Evolutionary conservation across 2,113 vertebrate genomes (phyloP).

Genomic region (Ctenodactylus gundi): DNA sequence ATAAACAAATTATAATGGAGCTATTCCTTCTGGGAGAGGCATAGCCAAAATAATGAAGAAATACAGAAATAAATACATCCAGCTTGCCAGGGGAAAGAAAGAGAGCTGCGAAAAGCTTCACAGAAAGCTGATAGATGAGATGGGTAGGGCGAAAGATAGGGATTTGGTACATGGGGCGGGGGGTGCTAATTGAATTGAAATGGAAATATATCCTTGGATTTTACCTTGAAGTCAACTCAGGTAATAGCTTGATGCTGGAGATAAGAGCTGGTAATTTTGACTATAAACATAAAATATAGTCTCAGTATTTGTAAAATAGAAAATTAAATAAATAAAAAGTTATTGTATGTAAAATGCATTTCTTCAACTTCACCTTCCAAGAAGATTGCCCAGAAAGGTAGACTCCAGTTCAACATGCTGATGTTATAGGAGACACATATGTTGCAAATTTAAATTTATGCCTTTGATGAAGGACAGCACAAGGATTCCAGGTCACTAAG

Average conservation of each 20-base stretch:
- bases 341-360: not conserved
- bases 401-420: not conserved
- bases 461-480: not conserved
- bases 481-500: not conserved
- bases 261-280: not conserved
- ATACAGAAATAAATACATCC: not conserved
- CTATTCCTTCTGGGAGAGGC: not conserved
- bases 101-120: not conserved
- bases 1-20: not conserved
- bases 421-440: not conserved
- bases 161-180: not conserved
- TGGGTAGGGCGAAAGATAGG: not conserved
- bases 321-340: too few relatives aligned
- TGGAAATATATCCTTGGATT: slow-evolving; percentile 31
- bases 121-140: not conserved
- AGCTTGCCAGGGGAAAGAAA: not conserved
- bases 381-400: not conserved
- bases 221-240: not conserved
- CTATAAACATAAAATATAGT: not conserved
- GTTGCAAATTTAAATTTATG: not conserved
- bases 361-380: not conserved
- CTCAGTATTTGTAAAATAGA: slow-evolving; percentile 23
- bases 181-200: not conserved
- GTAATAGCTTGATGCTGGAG: not conserved
- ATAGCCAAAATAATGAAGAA: not conserved